Evolutionary conservation across 1,140 invertebrate genomes (phyloP), one percentile per base, ranked within the genome.

Genomic region (Cyphomyrmex costatus): DNA sequence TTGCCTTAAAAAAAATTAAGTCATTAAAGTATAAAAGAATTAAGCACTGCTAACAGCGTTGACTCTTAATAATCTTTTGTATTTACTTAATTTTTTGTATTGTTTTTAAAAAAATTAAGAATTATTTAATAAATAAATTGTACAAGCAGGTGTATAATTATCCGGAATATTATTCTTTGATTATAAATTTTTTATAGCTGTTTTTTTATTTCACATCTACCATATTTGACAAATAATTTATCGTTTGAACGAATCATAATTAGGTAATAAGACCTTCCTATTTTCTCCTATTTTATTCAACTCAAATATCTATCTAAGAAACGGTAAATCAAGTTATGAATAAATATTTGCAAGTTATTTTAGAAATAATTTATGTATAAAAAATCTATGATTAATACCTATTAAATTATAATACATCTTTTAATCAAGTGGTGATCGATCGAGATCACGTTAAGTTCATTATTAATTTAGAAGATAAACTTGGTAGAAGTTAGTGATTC

Each of bases 401-500:
- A 97, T 24, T n/a, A n/a, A 97, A 93, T 80, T 96, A 96, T 90
- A 97, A 93, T 93, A 96, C 95, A 92, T 97, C 96, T 85, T 96
- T 92, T 90, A 96, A 95, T 73, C 96, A 96, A 6, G 96, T 97
- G 58, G 96, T 97, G 42, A 97, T 96, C 80, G 97, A 96, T 65
- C 96, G 94, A 14, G 97, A 96, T 95, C n/a, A n/a, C n/a, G 97
- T 96, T 88, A 97, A 77, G 19, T 42, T 21, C 24, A 21, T 24
- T 70, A 80, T 91, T 76, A 96, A 96, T 60, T 95, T 95, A 84
- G 94, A 94, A 79, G 93, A 8, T 88, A 93, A 95, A 86, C 5
- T 42, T 0, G 58, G 10, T 56, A 65, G 66, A 36, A 65, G 21
- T 36, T 66, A 53, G n/a, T 49, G 46, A 63, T 56, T 51, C 74